Percentiles rank a stretch among this genome's conserved stretches.
These are phyloP conservation scores for Phylloscopus trochiloides DNA, from an alignment of 2,113 vertebrate genomes.

Conservation along the genomic window DNA sequence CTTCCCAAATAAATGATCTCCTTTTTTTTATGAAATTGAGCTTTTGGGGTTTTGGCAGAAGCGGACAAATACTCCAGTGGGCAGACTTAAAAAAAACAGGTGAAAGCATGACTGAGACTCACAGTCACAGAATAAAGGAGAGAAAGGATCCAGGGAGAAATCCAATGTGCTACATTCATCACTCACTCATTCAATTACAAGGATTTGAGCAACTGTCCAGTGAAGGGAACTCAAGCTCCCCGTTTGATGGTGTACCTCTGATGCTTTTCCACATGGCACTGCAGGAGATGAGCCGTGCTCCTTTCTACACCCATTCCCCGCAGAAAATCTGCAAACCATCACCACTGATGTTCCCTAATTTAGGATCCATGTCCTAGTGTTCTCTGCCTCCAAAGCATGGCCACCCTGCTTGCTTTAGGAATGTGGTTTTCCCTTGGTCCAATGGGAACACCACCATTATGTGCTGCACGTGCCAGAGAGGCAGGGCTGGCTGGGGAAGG, in stretches of 20 bases:
- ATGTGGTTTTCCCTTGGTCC: not conserved
- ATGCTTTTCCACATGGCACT: not conserved
- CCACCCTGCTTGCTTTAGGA: slow-evolving; percentile 15
- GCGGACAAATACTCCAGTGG: not conserved
- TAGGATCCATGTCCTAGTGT: not conserved
- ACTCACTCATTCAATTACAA: not conserved
- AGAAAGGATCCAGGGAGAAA: not conserved
- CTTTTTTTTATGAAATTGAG: not conserved
- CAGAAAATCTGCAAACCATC: slow-evolving; percentile 22
- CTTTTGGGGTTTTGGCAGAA: slow-evolving; percentile 26
- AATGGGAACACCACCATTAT: not conserved
- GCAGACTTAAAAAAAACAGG: not conserved
- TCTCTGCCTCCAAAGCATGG: slow-evolving; percentile 9
- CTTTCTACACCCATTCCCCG: not conserved
- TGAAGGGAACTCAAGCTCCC: not conserved
- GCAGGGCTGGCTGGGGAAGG: slow-evolving; percentile 13
- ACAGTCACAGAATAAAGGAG: not conserved
- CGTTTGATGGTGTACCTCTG: not conserved
- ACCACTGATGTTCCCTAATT: not conserved
- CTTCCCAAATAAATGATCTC: slow-evolving; percentile 15
- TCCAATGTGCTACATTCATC: not conserved
- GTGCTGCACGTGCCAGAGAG: slow-evolving; percentile 34
- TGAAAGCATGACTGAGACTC: not conserved
- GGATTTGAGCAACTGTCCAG: not conserved
- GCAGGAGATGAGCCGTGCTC: not conserved